Percentiles rank a stretch among this genome's conserved stretches.
phyloP scores from a whole-genome alignment of 2,797 vertebrate genomes.

The Antennarius maculatus region DNA sequence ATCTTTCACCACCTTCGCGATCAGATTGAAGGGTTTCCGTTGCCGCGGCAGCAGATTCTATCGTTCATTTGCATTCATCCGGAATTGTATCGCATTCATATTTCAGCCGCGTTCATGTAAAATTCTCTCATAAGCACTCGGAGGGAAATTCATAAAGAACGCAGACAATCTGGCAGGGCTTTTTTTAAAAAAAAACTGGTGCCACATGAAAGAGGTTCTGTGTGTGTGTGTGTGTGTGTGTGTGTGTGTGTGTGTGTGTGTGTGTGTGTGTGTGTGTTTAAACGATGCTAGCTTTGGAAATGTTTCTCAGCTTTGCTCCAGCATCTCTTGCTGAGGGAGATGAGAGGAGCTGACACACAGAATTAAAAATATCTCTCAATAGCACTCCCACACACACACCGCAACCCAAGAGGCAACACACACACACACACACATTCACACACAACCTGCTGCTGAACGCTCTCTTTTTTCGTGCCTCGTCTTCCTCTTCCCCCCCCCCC shows the following conservation, averaged over 20 bases:
- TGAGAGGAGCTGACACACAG: constrained; percentile 76
- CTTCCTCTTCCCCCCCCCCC: constrained; percentile 29
- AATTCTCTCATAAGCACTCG: constrained; percentile 49
- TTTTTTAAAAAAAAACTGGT: constrained; percentile 39
- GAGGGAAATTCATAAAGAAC: constrained; percentile 30
- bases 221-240: constrained; percentile 19
- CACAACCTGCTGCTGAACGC: constrained; percentile 46
- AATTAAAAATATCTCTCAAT: constrained; percentile 81
- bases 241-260: constrained; percentile 10
- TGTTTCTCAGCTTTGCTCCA: constrained; percentile 66
- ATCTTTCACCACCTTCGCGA: constrained; percentile 22
- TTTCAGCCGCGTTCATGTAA: constrained; percentile 52
- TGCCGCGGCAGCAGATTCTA: constrained; percentile 14
- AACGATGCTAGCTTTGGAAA: constrained; percentile 60
- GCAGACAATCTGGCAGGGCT: constrained; percentile 30
- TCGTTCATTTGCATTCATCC: constrained; percentile 28
- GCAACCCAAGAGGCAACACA: constrained; percentile 38
- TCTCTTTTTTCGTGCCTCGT: constrained; percentile 46
- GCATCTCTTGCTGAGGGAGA: constrained; percentile 73
- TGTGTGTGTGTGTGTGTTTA: constrained; percentile 49
- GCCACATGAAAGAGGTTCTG: constrained; percentile 47
- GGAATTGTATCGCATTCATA: constrained; percentile 39
- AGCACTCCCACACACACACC: constrained; percentile 64
- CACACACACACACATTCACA: constrained; percentile 26
- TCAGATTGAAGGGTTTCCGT: neutral